Percentiles rank a stretch among this genome's conserved stretches.
These are phyloP conservation scores for Willisornis vidua DNA, from an alignment of 2,113 vertebrate genomes.

Conservation along the genomic window DNA sequence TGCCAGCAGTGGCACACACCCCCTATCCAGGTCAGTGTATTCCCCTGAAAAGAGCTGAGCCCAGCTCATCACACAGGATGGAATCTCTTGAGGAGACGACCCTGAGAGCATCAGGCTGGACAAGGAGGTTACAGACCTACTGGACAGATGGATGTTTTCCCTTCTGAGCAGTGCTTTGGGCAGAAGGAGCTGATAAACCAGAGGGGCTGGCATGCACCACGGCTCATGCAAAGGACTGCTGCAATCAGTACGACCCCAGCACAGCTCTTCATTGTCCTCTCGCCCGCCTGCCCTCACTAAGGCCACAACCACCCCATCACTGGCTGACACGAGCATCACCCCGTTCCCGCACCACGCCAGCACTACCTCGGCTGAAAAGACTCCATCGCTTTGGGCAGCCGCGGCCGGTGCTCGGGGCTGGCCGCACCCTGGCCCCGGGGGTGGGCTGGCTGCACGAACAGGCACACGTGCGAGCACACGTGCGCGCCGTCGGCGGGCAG, in stretches of 20 bases:
- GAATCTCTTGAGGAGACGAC: background rate
- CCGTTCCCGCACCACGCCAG: accelerated
- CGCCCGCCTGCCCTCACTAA: accelerated
- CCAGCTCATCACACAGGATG: background rate
- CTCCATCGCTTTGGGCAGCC: accelerated
- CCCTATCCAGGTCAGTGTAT: accelerated
- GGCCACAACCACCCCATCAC: background rate
- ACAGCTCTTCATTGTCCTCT: accelerated
- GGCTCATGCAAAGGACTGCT: background rate
- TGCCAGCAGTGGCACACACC: accelerated
- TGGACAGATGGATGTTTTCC: background rate
- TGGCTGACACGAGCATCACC: no score
- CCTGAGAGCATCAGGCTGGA: background rate
- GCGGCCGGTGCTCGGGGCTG: background rate
- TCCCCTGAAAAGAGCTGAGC: background rate
- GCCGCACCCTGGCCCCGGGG: background rate
- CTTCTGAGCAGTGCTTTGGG: background rate
- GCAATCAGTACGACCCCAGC: background rate
- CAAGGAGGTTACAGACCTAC: background rate
- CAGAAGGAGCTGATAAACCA: background rate
- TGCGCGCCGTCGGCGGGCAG: background rate
- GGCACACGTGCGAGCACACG: background rate
- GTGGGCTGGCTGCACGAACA: accelerated
- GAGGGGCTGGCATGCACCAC: accelerated
- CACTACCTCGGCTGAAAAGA: accelerated